A percentile compares a stretch with the other conserved stretches of the same genome.
Evolutionary conservation across 64 coral and sea anemone genomes (phyloP).

Genomic region (Montipora efflorescens): DNA sequence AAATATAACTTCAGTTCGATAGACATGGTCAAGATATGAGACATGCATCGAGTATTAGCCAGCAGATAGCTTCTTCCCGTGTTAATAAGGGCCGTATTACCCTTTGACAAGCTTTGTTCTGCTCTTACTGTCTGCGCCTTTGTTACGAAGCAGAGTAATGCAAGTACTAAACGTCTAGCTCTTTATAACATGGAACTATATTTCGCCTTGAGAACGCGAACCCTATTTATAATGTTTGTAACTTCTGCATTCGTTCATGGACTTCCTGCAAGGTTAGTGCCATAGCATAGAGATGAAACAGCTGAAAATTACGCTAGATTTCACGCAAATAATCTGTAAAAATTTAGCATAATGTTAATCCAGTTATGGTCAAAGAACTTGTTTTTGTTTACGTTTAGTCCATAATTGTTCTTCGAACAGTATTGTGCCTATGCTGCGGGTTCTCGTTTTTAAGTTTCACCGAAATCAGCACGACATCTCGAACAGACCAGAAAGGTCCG

Average conservation of each 20-base stretch:
- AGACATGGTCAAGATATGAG: background rate
- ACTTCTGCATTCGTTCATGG: constrained; percentile 12
- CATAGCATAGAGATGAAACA: background rate
- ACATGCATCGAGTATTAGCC: background rate
- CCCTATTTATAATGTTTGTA: background rate
- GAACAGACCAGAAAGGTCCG: background rate
- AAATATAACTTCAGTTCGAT: constrained; percentile 5
- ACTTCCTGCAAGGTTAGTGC: constrained; percentile 34
- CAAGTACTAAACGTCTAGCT: background rate
- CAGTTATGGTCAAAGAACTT: background rate
- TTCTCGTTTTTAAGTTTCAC: background rate
- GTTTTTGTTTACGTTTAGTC: constrained; percentile 9
- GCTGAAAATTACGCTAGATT: background rate
- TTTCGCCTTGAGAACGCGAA: constrained; percentile 7
- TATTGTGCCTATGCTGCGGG: background rate
- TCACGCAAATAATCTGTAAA: background rate
- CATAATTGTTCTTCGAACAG: background rate
- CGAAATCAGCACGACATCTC: constrained; percentile 5
- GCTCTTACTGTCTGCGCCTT: background rate
- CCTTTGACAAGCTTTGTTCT: background rate
- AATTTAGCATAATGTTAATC: background rate
- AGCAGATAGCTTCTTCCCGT: background rate
- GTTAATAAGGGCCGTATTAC: background rate
- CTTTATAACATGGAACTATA: background rate
- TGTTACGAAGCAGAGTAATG: background rate